Base-by-base conservation (phyloP, 2,113 vertebrate species). In the Calyptommatus sinebrachiatus region DNA sequence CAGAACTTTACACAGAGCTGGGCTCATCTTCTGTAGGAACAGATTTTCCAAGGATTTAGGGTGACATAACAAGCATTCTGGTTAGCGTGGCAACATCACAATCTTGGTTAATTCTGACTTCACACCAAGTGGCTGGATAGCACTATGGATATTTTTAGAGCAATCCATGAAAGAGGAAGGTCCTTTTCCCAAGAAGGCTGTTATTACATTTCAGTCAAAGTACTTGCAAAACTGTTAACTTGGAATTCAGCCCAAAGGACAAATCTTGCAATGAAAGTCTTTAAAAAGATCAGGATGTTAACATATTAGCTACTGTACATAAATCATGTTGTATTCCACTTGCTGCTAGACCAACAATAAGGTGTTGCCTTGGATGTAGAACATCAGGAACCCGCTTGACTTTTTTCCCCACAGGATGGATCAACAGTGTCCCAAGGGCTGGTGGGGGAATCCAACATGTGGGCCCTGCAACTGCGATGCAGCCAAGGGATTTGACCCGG, bases 401-500 rank as follows among this genome's bases (percentile, higher is more conserved):
- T 79, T 89, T 73, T 73, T 87, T 76, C 81, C 78, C 70, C 63
- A 65, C 87, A 99, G 98, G 94, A 96, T 97, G 89, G 97, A 99
- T 89, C 97, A 98, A 88, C 98, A 99, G 82, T 99, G 98, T 84
- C 98, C 98, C 0, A 95, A 97, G 81, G 98, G 98, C 22, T 99
- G 98, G 98, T 99, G 98, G 98, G 98, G 98, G 8, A 98, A 92
- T 90, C 97, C 97, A 1, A 96, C 95, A 69, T 99, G 98, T 20
- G 98, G 98, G 61, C 98, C 98, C 0, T 99, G 98, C 89, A 96
- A 98, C 95, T 99, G 98, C 87, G 96, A 99, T 8, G 89, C 94
- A 74, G 95, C 89, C 83, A 99, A 97, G 90, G 98, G 98, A 77
- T 99, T 99, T 62, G 97, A 99, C 80, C 94, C 94, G 0, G 96